Percentiles rank a stretch among this genome's conserved stretches.
These are phyloP conservation scores for Choristoneura fumiferana DNA, from an alignment of 1,140 invertebrate genomes.

Conservation along the genomic window DNA sequence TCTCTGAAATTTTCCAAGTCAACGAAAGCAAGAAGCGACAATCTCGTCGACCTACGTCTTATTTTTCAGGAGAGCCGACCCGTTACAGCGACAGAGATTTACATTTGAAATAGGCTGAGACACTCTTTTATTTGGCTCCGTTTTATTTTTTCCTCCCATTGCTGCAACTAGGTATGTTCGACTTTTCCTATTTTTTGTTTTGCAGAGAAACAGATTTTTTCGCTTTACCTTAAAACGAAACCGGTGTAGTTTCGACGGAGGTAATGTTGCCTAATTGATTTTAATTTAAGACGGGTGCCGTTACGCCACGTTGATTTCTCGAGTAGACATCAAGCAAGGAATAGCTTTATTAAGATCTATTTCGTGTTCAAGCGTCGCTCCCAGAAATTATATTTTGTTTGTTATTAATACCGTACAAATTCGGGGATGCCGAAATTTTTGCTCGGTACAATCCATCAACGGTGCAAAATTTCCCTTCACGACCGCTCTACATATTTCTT, in stretches of 20 bases:
- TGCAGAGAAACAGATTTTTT: background rate
- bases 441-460: conserved; percentile 30
- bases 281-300: background rate
- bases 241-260: conserved; percentile 23
- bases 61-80: conserved; percentile 57
- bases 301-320: background rate
- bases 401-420: conserved; percentile 18
- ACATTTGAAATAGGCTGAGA: conserved; percentile 64
- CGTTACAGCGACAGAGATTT: conserved; percentile 65
- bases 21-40: conserved; percentile 54
- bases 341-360: conserved; percentile 29
- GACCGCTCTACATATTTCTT: conserved; percentile 14
- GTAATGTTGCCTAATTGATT: background rate
- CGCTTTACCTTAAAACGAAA: conserved; percentile 21
- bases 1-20: conserved; percentile 56
- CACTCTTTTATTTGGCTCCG: conserved; percentile 48
- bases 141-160: conserved; percentile 44
- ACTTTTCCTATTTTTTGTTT: conserved; percentile 2
- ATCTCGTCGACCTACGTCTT: conserved; percentile 54
- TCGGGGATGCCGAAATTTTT: conserved; percentile 26
- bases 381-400: background rate
- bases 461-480: conserved; percentile 28
- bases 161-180: conserved; percentile 25
- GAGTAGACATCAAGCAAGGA: conserved; percentile 18
- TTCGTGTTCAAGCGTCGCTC: background rate